phyloP scores from a whole-genome alignment of 2,888 invertebrate genomes.

The Chydorus sphaericus region DNA sequence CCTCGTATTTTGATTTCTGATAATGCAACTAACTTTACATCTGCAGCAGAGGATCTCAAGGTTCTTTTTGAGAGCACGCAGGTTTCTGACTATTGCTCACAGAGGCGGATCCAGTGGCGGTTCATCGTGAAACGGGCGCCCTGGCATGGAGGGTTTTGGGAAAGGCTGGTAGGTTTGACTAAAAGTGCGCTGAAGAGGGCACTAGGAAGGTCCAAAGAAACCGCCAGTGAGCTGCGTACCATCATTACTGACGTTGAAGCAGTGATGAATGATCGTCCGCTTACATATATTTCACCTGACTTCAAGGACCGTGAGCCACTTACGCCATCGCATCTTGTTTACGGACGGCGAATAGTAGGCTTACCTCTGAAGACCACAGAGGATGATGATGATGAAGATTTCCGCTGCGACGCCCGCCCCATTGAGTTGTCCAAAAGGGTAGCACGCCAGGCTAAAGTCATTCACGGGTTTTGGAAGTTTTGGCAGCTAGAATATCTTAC shows the following conservation, averaged over 20 bases:
- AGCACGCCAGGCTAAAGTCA: too few relatives aligned
- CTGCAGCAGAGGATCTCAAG: background rate
- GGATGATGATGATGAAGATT: background rate
- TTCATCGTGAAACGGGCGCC: constrained; percentile 14
- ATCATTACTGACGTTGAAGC: constrained; percentile 7
- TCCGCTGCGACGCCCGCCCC: background rate
- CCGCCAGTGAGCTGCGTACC: background rate
- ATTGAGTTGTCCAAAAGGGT: background rate
- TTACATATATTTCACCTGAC: constrained; percentile 8
- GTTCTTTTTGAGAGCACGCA: background rate
- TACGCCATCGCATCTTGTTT: constrained; percentile 6
- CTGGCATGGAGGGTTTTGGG: constrained; percentile 15
- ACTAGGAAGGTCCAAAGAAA: background rate
- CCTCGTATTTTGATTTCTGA: constrained; percentile 7
- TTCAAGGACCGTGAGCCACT: constrained; percentile 1
- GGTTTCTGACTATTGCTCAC: background rate
- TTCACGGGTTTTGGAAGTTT: background rate
- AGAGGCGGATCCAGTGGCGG: constrained; percentile 9
- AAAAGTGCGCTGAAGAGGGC: background rate
- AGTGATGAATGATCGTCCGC: constrained; percentile 6
- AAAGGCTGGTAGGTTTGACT: constrained; percentile 11
- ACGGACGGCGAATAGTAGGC: background rate
- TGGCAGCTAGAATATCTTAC: background rate
- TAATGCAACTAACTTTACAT: constrained; percentile 14
- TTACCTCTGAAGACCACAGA: background rate